Evolutionary conservation across 2,797 vertebrate species (phyloP).

Genomic region (Vultur gryphus): DNA sequence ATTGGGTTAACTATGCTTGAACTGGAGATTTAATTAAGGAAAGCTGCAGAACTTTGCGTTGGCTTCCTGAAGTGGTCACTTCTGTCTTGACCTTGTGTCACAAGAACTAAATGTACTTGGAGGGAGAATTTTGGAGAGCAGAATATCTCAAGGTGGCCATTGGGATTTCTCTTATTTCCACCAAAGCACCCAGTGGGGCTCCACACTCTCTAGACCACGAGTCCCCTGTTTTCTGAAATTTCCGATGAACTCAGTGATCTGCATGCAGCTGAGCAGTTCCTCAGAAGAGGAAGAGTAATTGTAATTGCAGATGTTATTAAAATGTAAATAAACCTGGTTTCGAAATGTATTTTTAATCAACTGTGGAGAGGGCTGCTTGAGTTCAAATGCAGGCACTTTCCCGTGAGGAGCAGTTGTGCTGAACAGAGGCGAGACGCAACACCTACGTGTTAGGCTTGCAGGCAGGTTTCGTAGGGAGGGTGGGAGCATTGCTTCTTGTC

Average conservation of each 20-base stretch:
- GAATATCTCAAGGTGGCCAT: background rate
- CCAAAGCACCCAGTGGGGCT: background rate
- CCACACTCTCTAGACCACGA: background rate
- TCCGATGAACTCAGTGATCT: background rate
- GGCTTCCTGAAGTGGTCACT: background rate
- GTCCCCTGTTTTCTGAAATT: background rate
- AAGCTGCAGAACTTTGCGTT: background rate
- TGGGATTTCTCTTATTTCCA: background rate
- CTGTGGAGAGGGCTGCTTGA: constrained; percentile 13
- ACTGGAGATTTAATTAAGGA: background rate
- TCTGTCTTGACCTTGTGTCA: background rate
- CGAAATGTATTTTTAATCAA: constrained; percentile 58
- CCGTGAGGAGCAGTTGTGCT: background rate
- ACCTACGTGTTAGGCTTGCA: accelerated
- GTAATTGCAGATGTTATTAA: constrained; percentile 71
- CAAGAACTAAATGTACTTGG: background rate
- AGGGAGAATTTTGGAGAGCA: background rate
- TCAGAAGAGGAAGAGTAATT: constrained; percentile 39
- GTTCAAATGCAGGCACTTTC: background rate
- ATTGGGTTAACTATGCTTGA: background rate
- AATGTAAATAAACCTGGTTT: constrained; percentile 63
- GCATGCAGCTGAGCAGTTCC: constrained; percentile 34
- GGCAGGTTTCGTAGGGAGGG: background rate
- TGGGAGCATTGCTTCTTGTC: background rate
- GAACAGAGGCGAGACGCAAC: background rate